Conservation (phyloP, 1,140 invertebrate species). For the Drosophila tsacasi region DNA sequence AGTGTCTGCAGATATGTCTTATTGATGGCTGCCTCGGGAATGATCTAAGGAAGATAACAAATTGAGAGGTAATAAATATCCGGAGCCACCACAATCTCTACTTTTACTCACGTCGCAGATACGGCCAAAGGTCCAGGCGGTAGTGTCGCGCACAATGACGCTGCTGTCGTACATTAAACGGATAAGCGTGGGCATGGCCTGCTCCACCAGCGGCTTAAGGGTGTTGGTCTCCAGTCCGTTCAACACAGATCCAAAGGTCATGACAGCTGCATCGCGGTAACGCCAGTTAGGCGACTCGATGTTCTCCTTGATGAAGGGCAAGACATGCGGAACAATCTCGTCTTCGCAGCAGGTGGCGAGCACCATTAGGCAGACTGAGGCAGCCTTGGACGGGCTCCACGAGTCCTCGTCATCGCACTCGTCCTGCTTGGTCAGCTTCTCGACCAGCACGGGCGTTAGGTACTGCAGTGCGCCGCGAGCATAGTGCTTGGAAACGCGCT, state of each 20-base stretch:
- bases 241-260: slow-evolving; percentile 99
- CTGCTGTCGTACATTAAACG: slow-evolving; percentile 96
- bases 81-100: not conserved
- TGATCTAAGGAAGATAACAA: slow-evolving; percentile 86
- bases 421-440: slow-evolving; percentile 97
- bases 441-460: slow-evolving; percentile 96
- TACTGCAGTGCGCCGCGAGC: slow-evolving; percentile 98
- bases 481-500: slow-evolving; percentile 95
- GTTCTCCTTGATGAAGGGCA: slow-evolving; percentile 98
- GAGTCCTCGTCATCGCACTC: slow-evolving; percentile 98
- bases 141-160: slow-evolving; percentile 97
- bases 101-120: slow-evolving; percentile 92
- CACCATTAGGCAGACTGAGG: slow-evolving; percentile 99
- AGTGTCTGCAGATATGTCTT: slow-evolving; percentile 93
- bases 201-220: slow-evolving; percentile 96
- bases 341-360: slow-evolving; percentile 98
- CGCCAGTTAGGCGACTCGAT: slow-evolving; percentile 98
- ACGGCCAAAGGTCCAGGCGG: slow-evolving; percentile 98
- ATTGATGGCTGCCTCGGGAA: slow-evolving; percentile 98
- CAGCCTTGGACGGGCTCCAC: slow-evolving; percentile 99
- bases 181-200: slow-evolving; percentile 98
- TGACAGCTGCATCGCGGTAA: slow-evolving; percentile 97
- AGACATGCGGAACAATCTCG: slow-evolving; percentile 96
- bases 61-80: not conserved
- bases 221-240: slow-evolving; percentile 95